A percentile compares a stretch with the other conserved stretches of the same genome.
phyloP scores from a whole-genome alignment of 1,140 invertebrate genomes.

The Cotesia chilonis region DNA sequence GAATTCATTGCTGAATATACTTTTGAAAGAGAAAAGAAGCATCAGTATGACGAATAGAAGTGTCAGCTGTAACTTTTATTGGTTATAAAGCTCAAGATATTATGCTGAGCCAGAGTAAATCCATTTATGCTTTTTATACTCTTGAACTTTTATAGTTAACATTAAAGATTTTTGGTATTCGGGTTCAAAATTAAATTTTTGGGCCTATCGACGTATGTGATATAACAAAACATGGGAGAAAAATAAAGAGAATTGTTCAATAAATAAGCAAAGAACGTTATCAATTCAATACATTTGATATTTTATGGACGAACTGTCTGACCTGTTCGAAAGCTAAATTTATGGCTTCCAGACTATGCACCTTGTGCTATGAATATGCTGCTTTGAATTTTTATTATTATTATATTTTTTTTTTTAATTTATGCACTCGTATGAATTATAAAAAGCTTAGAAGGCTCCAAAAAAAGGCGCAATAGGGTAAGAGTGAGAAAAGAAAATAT shows the following conservation, averaged over 20 bases:
- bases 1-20: not conserved
- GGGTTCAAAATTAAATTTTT: too few species aligned
- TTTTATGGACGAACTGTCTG: slow-evolving; percentile 48
- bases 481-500: too few species aligned
- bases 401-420: not conserved
- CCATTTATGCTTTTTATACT: slow-evolving; percentile 40
- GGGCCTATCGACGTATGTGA: too few species aligned
- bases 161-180: not conserved
- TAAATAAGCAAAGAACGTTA: slow-evolving; percentile 43
- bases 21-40: slow-evolving; percentile 7
- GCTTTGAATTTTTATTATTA: slow-evolving; percentile 42
- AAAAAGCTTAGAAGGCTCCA: slow-evolving; percentile 1
- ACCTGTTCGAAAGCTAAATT: slow-evolving; percentile 17
- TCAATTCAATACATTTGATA: slow-evolving; percentile 59
- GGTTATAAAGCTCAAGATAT: slow-evolving; percentile 60
- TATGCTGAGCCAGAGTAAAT: slow-evolving; percentile 56
- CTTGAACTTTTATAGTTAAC: too few species aligned
- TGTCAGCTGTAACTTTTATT: slow-evolving; percentile 61
- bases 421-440: not conserved
- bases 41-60: slow-evolving; percentile 46
- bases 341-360: slow-evolving; percentile 35
- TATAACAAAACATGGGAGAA: too few species aligned
- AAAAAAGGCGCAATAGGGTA: not conserved
- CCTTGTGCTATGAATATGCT: slow-evolving; percentile 19
- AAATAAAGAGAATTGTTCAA: not conserved